Base-by-base conservation (phyloP, 2,113 vertebrate species). In the Cygnus atratus region DNA sequence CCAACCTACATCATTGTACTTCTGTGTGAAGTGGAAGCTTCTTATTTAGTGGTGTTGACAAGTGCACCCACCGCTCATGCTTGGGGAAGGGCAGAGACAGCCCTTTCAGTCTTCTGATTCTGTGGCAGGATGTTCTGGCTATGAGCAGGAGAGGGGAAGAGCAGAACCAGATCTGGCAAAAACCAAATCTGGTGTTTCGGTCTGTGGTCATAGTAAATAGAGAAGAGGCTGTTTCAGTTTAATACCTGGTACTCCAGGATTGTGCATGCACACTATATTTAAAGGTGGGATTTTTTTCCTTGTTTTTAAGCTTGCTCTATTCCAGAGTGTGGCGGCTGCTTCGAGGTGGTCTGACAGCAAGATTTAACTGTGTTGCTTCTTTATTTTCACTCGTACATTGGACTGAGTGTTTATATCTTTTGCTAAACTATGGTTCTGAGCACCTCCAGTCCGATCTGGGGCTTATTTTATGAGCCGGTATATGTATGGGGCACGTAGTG, bases 1-100 rank as follows among this genome's bases (percentile, higher is more conserved):
- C 31, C 52, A 71, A 7, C 39, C 35, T 44, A 37, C 10, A 4
- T 62, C 3, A 1, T 59, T 59, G 28, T 15, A 62, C n/a, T 48
- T 54, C 46, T 37, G 35, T 62, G 14, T 54, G 59, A 6, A 2
- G 3, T 1, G 43, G 44, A 79, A 72, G 48, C 13, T 48, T 73
- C 65, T 63, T 41, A 2, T 0, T n/a, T 70, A 59, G 18, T 35
- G 37, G 8, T 75, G 57, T 26, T 91, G 41, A 17, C 46, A 16
- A 4, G 6, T 84, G 44, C 50, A 18, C 41, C 65, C 50, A 18
- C 41, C 65, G 46, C 0, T 0, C 22, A 19, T 52, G 25, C 0
- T 0, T 46, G 50, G 77, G 63, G 37, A 67, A 92, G 48, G 67
- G 63, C 55, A 91, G 54, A 48, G 22, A 13, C 29, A 4, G 37